These are phyloP conservation scores for Stenodema calcarata DNA, from an alignment of 2,888 invertebrate species.

Conservation along the genomic window DNA sequence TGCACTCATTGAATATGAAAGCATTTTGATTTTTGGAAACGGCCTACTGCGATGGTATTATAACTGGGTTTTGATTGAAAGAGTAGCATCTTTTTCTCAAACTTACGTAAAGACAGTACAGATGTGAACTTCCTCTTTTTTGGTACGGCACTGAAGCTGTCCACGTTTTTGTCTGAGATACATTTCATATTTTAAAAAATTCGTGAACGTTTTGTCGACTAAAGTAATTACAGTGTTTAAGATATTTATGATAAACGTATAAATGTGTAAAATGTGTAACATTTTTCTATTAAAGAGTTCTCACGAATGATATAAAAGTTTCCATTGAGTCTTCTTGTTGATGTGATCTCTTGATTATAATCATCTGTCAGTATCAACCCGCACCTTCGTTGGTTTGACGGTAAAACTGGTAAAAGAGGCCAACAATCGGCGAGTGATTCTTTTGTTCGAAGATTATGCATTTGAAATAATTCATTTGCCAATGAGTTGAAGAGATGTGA, in stretches of 20 bases:
- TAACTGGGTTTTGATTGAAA: neutral
- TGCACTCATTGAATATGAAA: too few relatives aligned
- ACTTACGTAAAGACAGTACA: neutral
- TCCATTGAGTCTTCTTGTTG: neutral
- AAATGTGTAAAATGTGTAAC: neutral
- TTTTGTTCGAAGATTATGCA: too few relatives aligned
- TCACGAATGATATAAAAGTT: neutral
- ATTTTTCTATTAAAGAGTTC: constrained; percentile 7
- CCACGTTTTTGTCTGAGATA: neutral
- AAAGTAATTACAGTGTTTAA: neutral
- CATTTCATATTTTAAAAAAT: neutral
- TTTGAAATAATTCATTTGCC: too few relatives aligned
- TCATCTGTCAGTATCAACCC: too few relatives aligned
- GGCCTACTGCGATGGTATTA: neutral
- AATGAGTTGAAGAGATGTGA: too few relatives aligned
- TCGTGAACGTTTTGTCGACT: neutral
- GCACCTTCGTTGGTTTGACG: too few relatives aligned
- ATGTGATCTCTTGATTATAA: neutral
- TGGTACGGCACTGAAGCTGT: neutral
- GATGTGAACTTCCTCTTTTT: neutral
- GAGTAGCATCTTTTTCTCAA: neutral
- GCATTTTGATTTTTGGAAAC: neutral
- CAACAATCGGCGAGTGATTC: too few relatives aligned
- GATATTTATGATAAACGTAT: neutral
- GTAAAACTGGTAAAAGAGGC: too few relatives aligned